Base-by-base conservation (phyloP, 2,113 vertebrate genomes). In the Capreolus pygargus region DNA sequence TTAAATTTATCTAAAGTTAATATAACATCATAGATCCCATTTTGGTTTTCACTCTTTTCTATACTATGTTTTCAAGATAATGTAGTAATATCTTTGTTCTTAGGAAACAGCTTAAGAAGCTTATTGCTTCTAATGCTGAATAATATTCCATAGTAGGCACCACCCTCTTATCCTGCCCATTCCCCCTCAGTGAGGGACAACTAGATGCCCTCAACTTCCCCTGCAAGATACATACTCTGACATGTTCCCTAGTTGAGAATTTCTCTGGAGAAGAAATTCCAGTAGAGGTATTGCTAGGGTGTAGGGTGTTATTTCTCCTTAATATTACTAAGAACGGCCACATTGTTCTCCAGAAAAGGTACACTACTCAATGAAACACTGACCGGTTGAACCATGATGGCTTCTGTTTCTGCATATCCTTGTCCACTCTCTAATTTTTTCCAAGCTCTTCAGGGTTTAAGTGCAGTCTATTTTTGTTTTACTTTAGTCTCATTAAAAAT, bases 1-100 rank as follows among this genome's bases (percentile, higher is more conserved):
- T 57, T 81, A 15, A 96, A 96, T 13, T 83, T 91, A 47, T 25
- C 39, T 78, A 55, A 81, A 90, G 45, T 36, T 89, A 81, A 55
- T 86, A 67, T 86, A 21, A 93, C 67, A 70, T 7, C 52, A 28
- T 74, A 16, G 25, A 54, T 86, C 7, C 16, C 39, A n/a, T 84
- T 81, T 58, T 64, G 25, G 47, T 57, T 81, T 93, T 82, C 23
- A 67, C 21, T 15, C 7, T 81, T 36, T 78, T 52, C 27, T 58
- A n/a, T 45, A 52, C 43, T 55, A 21, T 30, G 50, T 27, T 25
- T 67, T 93, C 43, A 64, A 92, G 78, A 64, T 12, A 92, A 12
- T 36, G n/a, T 36, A 36, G 33, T 36, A 21, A 67, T 30, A 50
- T 30, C 25, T 89, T 95, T 89, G 57, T 79, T 58, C 43, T 52